Conservation (phyloP, 1,140 invertebrate species). For the Scaptodrosophila lebanonensis region DNA sequence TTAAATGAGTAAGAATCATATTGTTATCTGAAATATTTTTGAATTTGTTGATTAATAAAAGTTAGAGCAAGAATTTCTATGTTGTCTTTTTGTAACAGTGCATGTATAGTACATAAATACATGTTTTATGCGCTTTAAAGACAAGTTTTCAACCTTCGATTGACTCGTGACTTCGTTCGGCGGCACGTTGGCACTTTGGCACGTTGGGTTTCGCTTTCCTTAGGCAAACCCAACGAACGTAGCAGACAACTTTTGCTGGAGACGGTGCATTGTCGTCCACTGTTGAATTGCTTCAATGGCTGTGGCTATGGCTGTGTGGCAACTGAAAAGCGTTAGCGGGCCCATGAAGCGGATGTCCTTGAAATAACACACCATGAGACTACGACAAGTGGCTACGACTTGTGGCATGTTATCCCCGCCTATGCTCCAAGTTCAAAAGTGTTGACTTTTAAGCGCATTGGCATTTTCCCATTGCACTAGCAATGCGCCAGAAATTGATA, state of each 20-base stretch:
- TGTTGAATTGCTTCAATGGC: no score
- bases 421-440: slow-evolving; percentile 34
- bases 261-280: not conserved
- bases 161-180: slow-evolving; percentile 47
- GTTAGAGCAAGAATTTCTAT: no score
- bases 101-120: no score
- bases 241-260: not conserved
- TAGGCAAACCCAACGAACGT: slow-evolving; percentile 5
- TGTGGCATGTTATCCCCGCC: slow-evolving; percentile 22
- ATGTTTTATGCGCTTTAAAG: slow-evolving; percentile 14
- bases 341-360: slow-evolving; percentile 43
- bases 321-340: no score
- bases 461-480: no score
- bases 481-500: slow-evolving; percentile 18
- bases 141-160: slow-evolving; percentile 5
- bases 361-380: slow-evolving; percentile 10
- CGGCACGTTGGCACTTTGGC: slow-evolving; percentile 5
- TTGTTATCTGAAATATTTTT: no score
- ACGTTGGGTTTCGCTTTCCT: slow-evolving; percentile 33
- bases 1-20: no score
- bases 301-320: slow-evolving; percentile 17
- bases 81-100: no score
- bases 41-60: no score
- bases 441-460: no score
- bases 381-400: not conserved